phyloP scores from a whole-genome alignment of 2,797 vertebrate species.

The Enteromius thamalakanensis region DNA sequence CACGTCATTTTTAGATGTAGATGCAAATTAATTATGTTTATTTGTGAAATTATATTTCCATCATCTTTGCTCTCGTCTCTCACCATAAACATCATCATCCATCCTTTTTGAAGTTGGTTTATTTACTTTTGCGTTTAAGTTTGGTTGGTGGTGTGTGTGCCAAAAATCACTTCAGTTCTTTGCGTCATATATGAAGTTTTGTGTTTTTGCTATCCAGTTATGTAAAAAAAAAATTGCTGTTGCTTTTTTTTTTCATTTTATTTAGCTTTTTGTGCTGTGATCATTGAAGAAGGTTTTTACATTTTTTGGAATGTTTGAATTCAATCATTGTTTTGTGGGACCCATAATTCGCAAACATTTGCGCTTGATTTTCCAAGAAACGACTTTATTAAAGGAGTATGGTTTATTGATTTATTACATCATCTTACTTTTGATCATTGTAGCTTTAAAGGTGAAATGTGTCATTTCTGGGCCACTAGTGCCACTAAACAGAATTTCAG shows the following conservation, averaged over 20 bases:
- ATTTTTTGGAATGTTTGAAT: not conserved
- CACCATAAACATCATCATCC: conserved; percentile 5
- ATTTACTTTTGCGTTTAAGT: conserved; percentile 3
- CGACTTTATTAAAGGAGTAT: not conserved
- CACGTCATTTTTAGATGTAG: conserved; percentile 30
- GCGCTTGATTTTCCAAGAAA: not conserved
- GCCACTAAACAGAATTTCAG: not conserved
- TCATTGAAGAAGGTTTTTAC: not conserved
- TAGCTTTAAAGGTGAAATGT: conserved; percentile 14
- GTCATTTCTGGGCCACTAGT: not conserved
- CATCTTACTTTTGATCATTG: not conserved
- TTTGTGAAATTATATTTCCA: not conserved
- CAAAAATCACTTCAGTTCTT: conserved; percentile 1
- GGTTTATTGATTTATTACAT: not conserved
- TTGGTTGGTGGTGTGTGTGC: conserved; percentile 34
- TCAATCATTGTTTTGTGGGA: not conserved
- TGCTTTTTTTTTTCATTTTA: not conserved
- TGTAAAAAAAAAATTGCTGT: not conserved
- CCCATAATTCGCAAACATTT: conserved; percentile 5
- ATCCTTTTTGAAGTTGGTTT: conserved; percentile 12
- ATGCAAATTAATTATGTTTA: not conserved
- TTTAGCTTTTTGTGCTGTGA: conserved; percentile 3
- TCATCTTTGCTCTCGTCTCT: conserved; percentile 7
- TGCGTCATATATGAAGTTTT: not conserved
- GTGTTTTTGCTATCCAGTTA: not conserved